Evolutionary conservation across 1,140 invertebrate species (phyloP).

Genomic region (Camponotus pennsylvanicus): DNA sequence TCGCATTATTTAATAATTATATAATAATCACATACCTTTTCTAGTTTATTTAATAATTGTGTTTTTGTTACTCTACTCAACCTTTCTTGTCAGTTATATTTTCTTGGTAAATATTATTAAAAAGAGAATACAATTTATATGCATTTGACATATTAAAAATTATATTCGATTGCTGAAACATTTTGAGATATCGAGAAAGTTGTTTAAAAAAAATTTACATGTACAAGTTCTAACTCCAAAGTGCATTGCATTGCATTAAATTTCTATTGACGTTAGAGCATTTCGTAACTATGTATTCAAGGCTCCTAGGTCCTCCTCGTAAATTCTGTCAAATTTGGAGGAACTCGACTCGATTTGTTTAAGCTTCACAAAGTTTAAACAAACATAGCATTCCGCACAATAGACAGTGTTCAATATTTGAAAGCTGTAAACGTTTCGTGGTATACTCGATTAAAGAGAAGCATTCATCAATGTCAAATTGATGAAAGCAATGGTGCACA

Average conservation of each 20-base stretch:
- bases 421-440: constrained; percentile 1
- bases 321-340: constrained; percentile 44
- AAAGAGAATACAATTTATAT: background rate
- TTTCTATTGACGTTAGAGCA: background rate
- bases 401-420: background rate
- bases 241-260: background rate
- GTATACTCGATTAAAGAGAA: background rate
- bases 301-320: background rate
- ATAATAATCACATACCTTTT: background rate
- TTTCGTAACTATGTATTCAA: background rate
- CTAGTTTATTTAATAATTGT: background rate
- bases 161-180: background rate
- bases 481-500: background rate
- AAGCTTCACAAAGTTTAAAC: constrained; percentile 47
- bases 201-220: background rate
- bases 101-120: background rate
- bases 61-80: background rate
- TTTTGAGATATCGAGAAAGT: background rate
- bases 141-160: background rate
- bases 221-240: background rate
- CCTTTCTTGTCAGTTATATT: background rate
- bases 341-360: constrained; percentile 51
- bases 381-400: constrained; percentile 31
- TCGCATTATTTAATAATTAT: constrained; percentile 1
- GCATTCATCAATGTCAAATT: constrained; percentile 23